phyloP scores from a whole-genome alignment of 1,140 invertebrate species.

The Drosophila sucinea region DNA sequence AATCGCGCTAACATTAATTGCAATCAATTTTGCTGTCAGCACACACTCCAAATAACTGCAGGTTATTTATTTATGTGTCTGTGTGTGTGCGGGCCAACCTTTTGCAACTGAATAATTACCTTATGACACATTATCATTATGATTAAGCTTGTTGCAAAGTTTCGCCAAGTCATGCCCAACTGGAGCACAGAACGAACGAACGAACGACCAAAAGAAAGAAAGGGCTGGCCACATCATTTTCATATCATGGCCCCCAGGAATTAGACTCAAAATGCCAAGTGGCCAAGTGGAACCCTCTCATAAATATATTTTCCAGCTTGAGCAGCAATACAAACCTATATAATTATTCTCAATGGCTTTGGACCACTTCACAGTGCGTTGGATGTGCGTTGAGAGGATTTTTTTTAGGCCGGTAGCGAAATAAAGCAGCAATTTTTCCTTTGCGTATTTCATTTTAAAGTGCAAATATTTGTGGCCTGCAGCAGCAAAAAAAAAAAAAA shows the following conservation, averaged over 20 bases:
- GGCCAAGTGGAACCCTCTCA: constrained; percentile 34
- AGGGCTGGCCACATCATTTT: constrained; percentile 56
- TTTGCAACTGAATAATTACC: constrained; percentile 81
- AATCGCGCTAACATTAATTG: constrained; percentile 63
- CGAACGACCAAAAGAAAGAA: constrained; percentile 30
- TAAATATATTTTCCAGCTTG: constrained; percentile 65
- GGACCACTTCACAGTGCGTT: constrained; percentile 24
- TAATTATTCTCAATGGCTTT: constrained; percentile 69
- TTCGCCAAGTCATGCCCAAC: too few species aligned
- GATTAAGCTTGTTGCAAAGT: constrained; percentile 48
- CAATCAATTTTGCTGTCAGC: constrained; percentile 81
- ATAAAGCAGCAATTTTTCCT: constrained; percentile 37
- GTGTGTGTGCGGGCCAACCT: constrained; percentile 45
- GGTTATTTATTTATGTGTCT: constrained; percentile 74
- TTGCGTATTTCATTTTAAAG: constrained; percentile 69
- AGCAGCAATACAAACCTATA: constrained; percentile 61
- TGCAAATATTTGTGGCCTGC: constrained; percentile 69
- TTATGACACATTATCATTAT: constrained; percentile 82
- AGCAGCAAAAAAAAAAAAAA: constrained; percentile 19
- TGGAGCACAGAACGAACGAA: constrained; percentile 13
- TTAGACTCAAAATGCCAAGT: constrained; percentile 55
- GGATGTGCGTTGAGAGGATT: constrained; percentile 25
- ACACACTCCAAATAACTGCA: constrained; percentile 78
- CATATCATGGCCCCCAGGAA: constrained; percentile 48
- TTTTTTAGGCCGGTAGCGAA: constrained; percentile 56